Evolutionary conservation across 1,140 invertebrate genomes (phyloP).

Genomic region (Procambarus virginalis): DNA sequence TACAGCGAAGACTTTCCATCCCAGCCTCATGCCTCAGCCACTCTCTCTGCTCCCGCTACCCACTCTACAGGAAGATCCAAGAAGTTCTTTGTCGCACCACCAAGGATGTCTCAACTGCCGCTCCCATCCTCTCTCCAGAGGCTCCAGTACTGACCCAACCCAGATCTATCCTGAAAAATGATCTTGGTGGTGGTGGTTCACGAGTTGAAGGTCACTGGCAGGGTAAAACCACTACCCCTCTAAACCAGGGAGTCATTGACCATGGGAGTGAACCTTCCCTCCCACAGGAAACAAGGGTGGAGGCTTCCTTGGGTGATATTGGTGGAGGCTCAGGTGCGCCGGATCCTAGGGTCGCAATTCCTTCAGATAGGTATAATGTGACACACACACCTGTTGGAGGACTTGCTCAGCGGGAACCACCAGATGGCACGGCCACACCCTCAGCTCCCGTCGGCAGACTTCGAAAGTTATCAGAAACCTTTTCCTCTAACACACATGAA

Average conservation of each 20-base stretch:
- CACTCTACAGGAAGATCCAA: constrained; percentile 52
- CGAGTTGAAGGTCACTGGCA: not conserved
- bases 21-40: constrained; percentile 52
- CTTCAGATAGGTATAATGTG: not conserved
- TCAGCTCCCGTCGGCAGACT: constrained; percentile 30
- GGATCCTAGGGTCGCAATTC: not conserved
- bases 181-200: not conserved
- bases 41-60: constrained; percentile 43
- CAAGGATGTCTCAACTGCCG: not conserved
- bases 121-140: not conserved
- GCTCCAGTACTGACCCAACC: constrained; percentile 7
- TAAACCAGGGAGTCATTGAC: not conserved
- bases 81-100: constrained; percentile 22
- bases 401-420: constrained; percentile 32
- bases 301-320: not conserved
- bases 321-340: not conserved
- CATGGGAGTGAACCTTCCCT: not conserved
- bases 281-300: constrained; percentile 6
- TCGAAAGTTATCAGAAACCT: not conserved
- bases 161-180: not conserved
- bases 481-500: not conserved
- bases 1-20: constrained; percentile 26
- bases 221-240: not conserved
- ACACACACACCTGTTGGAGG: not conserved
- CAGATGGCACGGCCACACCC: constrained; percentile 46